Conservation (phyloP, 2,113 vertebrate genomes). For the Hymenochirus boettgeri region DNA sequence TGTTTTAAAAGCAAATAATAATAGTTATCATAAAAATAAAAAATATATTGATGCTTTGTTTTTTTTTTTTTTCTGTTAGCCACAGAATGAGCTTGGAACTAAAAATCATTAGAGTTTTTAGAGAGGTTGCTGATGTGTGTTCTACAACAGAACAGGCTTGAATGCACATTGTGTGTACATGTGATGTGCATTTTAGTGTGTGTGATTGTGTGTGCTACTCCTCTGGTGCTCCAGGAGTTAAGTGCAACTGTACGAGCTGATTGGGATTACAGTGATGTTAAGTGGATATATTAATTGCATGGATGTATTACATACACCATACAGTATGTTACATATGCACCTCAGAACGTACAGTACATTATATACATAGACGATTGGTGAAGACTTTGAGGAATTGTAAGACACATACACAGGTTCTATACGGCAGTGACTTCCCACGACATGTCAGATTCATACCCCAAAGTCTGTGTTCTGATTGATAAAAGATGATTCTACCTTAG, state of each 20-base stretch:
- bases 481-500: conserved; percentile 10
- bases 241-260: background rate
- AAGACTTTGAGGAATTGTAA: conserved; percentile 26
- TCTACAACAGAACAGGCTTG: background rate
- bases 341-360: conserved; percentile 15
- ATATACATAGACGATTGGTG: conserved; percentile 19
- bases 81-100: conserved; percentile 1
- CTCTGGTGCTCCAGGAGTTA: background rate
- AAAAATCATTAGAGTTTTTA: background rate
- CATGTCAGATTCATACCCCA: conserved; percentile 18
- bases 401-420: conserved; percentile 16
- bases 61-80: conserved; percentile 8
- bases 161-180: too few species aligned
- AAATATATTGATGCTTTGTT: too few species aligned
- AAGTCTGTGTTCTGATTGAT: too few species aligned
- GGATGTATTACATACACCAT: conserved; percentile 16
- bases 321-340: conserved; percentile 30
- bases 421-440: conserved; percentile 6
- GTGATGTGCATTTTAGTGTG: too few species aligned
- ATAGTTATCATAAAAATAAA: too few species aligned
- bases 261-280: background rate
- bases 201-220: too few species aligned
- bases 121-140: background rate
- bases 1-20: background rate
- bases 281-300: background rate